phyloP scores from a whole-genome alignment of 2,113 vertebrate genomes.

The Sarotherodon lohbergeri region DNA sequence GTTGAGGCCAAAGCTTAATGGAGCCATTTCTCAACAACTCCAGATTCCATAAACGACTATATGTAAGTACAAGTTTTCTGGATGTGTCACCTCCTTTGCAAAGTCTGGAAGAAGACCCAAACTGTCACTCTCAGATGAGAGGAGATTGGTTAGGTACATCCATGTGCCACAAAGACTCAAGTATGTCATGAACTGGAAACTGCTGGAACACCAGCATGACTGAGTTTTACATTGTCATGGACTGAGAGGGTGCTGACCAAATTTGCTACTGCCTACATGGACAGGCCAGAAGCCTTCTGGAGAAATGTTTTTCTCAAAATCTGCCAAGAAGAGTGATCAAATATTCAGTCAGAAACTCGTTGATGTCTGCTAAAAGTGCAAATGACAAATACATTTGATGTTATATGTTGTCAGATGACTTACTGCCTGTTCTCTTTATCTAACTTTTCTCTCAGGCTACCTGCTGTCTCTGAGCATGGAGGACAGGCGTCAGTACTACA shows the following conservation, averaged over 20 bases:
- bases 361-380: background rate
- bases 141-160: background rate
- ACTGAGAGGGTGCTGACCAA: background rate
- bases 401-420: background rate
- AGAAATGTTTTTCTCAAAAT: background rate
- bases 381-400: background rate
- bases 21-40: background rate
- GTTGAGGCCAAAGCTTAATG: background rate
- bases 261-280: background rate
- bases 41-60: accelerated
- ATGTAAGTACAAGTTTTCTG: accelerated
- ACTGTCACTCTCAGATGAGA: background rate
- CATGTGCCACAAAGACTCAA: background rate
- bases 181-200: accelerated
- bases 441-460: constrained; percentile 49
- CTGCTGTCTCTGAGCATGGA: constrained; percentile 73
- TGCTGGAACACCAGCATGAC: accelerated
- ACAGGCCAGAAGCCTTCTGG: background rate
- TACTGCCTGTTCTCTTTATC: background rate
- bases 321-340: background rate
- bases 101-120: background rate
- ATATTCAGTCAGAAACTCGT: background rate
- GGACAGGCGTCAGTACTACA: constrained; percentile 74
- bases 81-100: accelerated
- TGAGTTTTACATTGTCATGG: background rate